Evolutionary conservation across 2,888 invertebrate species (phyloP), one percentile per base, ranked within the genome.

Genomic region (Phymatocera aterrima): DNA sequence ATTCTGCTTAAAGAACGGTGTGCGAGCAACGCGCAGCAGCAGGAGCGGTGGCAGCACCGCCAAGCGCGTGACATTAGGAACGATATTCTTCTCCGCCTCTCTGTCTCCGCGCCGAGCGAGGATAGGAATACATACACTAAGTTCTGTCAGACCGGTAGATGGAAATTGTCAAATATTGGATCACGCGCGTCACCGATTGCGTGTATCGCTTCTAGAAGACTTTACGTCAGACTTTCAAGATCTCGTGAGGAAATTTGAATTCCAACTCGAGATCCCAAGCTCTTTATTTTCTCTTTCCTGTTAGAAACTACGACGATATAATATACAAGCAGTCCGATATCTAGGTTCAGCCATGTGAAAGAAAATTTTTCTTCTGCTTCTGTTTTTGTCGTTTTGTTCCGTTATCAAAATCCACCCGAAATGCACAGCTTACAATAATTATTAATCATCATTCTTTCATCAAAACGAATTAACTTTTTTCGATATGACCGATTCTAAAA

Each of bases 111-210:
- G 51, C 5, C 51, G 51, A 51, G 43, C 43, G 43, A 43, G 43
- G 43, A 18, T 51, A 51, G 15, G 51, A 15, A 18, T 51, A 18
- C n/a, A 51, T 15, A 51, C 4, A n/a, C 8, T n/a, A 15, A 28
- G 15, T 57, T 57, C 57, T 57, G 57, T 57, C 57, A 28, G 43
- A 15, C 34, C 18, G 37, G 64, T 10, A 37, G 18, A 37, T 37
- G 37, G 8, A 34, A 37, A 37, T 64, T 64, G 43, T 46, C 68
- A 46, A 68, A 46, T 68, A 68, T 68, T 37, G 28, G 68, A 43
- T n/a, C 43, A 46, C 68, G 21, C 43, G 68, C 68, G 68, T 68
- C 68, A 68, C 68, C 28, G 46, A 64, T 64, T 64, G 18, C 68
- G 68, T 31, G 3, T 15, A 10, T 46, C 68, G 68, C 18, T 15